Evolutionary conservation across 2,113 vertebrate species (phyloP).

Genomic region (Acanthochromis polyacanthus): DNA sequence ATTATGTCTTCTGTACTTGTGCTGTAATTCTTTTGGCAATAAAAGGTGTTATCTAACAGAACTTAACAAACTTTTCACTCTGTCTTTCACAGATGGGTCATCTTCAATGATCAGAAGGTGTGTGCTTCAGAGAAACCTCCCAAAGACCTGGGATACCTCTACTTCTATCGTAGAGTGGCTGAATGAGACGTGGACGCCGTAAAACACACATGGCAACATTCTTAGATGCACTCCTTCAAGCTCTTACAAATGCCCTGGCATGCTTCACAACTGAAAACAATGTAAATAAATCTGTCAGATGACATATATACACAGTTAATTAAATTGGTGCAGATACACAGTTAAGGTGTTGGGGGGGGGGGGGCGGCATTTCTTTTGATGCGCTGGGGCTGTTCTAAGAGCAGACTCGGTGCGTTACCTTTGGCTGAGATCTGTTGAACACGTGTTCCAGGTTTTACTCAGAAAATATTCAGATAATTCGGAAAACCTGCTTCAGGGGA

Average conservation of each 20-base stretch:
- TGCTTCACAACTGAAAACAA: conserved; percentile 67
- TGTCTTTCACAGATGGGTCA: conserved; percentile 91
- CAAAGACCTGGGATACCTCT: conserved; percentile 99
- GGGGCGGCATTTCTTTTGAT: conserved; percentile 15
- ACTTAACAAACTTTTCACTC: not conserved
- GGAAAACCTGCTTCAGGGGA: conserved; percentile 35
- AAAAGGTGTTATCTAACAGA: not conserved
- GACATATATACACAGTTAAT: conserved; percentile 50
- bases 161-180: conserved; percentile 94
- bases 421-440: not conserved
- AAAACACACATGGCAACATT: conserved; percentile 49
- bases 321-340: conserved; percentile 65
- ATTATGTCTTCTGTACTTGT: not conserved
- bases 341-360: conserved; percentile 29
- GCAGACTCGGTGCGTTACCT: conserved; percentile 12
- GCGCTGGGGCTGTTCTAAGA: conserved; percentile 18
- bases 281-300: conserved; percentile 76
- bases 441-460: conserved; percentile 17
- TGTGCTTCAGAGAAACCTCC: conserved; percentile 99
- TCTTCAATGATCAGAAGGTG: conserved; percentile 99
- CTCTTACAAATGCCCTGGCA: conserved; percentile 67
- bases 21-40: not conserved
- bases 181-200: conserved; percentile 85
- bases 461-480: conserved; percentile 12
- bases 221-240: conserved; percentile 53